Evolutionary conservation across 2,113 vertebrate species (phyloP), one percentile per base, ranked within the genome.

Genomic region (Leucopsar rothschildi): DNA sequence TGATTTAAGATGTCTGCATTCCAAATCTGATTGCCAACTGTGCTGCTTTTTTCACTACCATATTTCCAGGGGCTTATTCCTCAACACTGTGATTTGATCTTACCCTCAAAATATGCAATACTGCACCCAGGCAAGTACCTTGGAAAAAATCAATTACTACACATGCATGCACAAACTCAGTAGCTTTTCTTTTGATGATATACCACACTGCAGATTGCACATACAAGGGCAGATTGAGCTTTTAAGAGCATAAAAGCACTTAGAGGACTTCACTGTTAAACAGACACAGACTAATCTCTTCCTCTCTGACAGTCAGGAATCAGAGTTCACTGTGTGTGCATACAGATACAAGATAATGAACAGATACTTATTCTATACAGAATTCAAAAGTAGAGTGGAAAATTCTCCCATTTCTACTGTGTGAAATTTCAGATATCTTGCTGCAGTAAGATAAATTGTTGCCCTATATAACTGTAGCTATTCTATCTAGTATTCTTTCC

Each of bases 111-210:
- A 96, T 96, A 97, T 86, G 79, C 79, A 96, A 60, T 84, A 63
- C 65, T 39, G 31, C 60, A 84, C 18, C n/a, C 71, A 82, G 56
- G 18, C 68, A 96, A 96, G 37, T 65, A 97, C 79, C 61, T 94
- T 64, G 82, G 72, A 92, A 94, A 91, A 95, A 93, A 97, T 96
- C 95, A 95, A 97, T 96, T 95, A 93, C 79, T 86, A 94, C 90
- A 90, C 93, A 93, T 86, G 93, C 94, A 94, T 96, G 88, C 94
- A 96, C 92, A 94, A 96, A 70, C 40, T 83, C 92, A 86, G 93
- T 64, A 94, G 88, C 76, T 88, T 80, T 86, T 50, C 72, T 90
- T 86, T 57, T 94, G 96, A 92, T 90, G 82, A 94, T 86, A 94
- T 28, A 92, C 52, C 60, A 88, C 9, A 2, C 28, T 84, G 71